phyloP scores from a whole-genome alignment of 2,888 invertebrate species.

The Macaria liturata region DNA sequence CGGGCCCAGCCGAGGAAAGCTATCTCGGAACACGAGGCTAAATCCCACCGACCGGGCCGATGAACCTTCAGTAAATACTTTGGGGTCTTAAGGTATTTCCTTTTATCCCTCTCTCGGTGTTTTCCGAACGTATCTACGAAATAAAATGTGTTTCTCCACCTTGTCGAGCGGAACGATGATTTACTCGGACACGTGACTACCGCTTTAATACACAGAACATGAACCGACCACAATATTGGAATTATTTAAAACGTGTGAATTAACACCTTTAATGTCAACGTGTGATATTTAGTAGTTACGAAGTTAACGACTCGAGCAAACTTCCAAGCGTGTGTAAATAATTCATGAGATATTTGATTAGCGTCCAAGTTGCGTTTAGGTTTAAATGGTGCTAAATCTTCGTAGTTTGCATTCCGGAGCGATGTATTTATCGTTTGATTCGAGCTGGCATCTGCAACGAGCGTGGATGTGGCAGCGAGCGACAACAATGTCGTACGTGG shows the following conservation, averaged over 20 bases:
- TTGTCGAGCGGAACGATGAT: conserved; percentile 38
- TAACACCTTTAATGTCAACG: conserved; percentile 36
- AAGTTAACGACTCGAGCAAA: conserved; percentile 47
- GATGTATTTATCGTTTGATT: conserved; percentile 51
- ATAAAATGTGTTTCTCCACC: conserved; percentile 40
- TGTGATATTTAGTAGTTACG: conserved; percentile 49
- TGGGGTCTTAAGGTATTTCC: conserved; percentile 56
- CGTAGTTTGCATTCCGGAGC: conserved; percentile 35
- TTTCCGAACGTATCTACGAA: conserved; percentile 46
- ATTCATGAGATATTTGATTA: conserved; percentile 66
- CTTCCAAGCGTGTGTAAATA: conserved; percentile 51
- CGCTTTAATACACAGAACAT: not conserved
- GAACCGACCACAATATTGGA: not conserved
- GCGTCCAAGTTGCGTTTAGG: conserved; percentile 55
- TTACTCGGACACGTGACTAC: conserved; percentile 34
- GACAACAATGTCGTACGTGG: conserved; percentile 50
- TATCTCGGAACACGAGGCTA: conserved; percentile 61
- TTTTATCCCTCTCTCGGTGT: conserved; percentile 48
- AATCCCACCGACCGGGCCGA: conserved; percentile 56
- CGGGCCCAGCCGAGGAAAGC: conserved; percentile 68
- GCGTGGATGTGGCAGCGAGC: conserved; percentile 47
- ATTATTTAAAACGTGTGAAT: conserved; percentile 18
- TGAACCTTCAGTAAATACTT: conserved; percentile 63
- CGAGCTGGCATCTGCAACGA: conserved; percentile 49
- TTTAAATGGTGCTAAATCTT: conserved; percentile 55